Evolutionary conservation across 2,113 vertebrate species (phyloP), one percentile per base, ranked within the genome.

Genomic region (Scolopax mira): DNA sequence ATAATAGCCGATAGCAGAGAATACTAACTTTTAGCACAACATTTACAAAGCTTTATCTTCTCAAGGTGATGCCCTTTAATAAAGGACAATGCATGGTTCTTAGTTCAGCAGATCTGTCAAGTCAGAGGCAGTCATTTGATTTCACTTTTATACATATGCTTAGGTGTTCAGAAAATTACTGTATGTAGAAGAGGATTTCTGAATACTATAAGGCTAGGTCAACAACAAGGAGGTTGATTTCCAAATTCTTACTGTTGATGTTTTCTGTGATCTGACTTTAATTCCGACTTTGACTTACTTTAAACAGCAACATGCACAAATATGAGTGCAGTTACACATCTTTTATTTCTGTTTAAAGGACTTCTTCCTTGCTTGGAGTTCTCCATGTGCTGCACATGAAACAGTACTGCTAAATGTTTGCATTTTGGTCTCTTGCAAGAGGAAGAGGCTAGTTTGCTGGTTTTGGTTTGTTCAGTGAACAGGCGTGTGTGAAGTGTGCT

Each of bases 91-190:
- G 92, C 79, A 5, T 70, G 96, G 94, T 88, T 99, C 98, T 98
- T 99, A 99, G 98, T 99, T 99, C 99, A 99, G 99, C 99, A 99
- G 96, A 99, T 99, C 99, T 99, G 99, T 99, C 99, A 99, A 98
- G 98, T 98, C 98, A 97, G 93, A 98, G 97, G 97, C 98, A 98
- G 98, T 99, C 99, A 98, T 99, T 99, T 99, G 97, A 98, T 98
- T 98, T 99, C 98, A 97, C 97, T 99, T 99, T 99, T 99, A 98
- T 99, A 98, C 98, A 99, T 99, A 99, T 99, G 99, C 99, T 99
- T 99, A 98, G 99, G 98, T 98, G 99, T 98, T 99, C 98, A 98
- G 98, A 98, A 99, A 98, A 99, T 98, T 98, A 96, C 96, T 93
- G 88, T 93, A 90, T 94, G 95, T 90, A 93, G 95, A 93, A 95